Base-by-base conservation (phyloP, 2,113 vertebrate genomes). In the Vidua chalybeata region DNA sequence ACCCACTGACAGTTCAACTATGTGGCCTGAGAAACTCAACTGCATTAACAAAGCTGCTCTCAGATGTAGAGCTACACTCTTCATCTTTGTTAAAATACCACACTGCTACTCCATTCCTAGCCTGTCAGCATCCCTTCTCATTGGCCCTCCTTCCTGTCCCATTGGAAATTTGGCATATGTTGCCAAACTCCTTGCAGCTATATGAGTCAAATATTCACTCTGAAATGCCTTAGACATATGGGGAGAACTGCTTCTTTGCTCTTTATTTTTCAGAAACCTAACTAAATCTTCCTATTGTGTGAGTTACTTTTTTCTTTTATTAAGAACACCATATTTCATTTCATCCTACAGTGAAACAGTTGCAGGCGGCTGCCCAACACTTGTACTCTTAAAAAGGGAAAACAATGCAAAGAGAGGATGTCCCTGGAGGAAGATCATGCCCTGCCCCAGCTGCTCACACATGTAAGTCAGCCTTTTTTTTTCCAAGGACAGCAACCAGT, bases 1-100 rank as follows among this genome's bases (percentile, higher is more conserved):
- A 96, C 94, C 96, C 94, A 82, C 92, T 95, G 96, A 93, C 41
- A 46, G 90, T 96, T 96, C 88, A 95, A 83, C 88, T 96, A 95
- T 95, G 96, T 68, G 86, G 83, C 68, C 73, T 82, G 77, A 90
- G 93, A 93, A 96, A 84, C 2, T 5, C 79, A 75, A 89, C 41
- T 78, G 76, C 61, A 39, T 86, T 95, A 93, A 84, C 83, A 87
- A 93, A 95, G 83, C 86, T 84, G 18, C 49, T 71, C 79, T 93
- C 76, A 75, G 76, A 95, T 84, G 88, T 61, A 88, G 56, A 80
- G 63, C 55, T 90, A 66, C 51, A 52, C 79, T 84, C 89, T 96
- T 95, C 24, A 39, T 89, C 90, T 95, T 75, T 46, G 59, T 88
- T 94, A 93, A 94, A 93, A 86, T 89, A 75, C 87, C 85, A 84